Evolutionary conservation across 2,888 invertebrate genomes (phyloP), one percentile per base, ranked within the genome.

Genomic region (Andrena flavipes): DNA sequence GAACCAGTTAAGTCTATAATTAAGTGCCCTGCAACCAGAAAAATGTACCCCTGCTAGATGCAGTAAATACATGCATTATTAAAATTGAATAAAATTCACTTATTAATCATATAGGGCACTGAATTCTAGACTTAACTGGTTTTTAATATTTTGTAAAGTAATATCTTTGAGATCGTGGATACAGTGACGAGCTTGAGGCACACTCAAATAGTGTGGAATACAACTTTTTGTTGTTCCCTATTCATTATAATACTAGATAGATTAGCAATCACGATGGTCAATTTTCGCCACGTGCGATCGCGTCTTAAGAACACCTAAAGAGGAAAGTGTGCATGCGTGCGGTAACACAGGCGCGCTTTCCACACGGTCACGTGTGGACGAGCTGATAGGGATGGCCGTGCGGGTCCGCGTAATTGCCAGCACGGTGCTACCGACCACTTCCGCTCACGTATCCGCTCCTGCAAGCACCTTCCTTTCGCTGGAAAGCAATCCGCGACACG

Each of bases 371-470:
- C 85, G 85, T 83, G 84, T 81, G 82, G 81, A 68, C 76, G 87
- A 87, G 80, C 84, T 88, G 87, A 89, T 89, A 87, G 89, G 86
- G 86, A 87, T 87, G 82, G 84, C 83, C 83, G 87, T 87, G 88
- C 87, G 88, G 89, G 88, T 82, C 79, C 87, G 85, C 82, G 87
- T 91, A 92, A 92, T 92, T 92, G 92, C 90, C 88, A 87, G 88
- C 91, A 88, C 89, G 87, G 88, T 88, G 90, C 89, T 90, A 91
- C 88, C 91, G 90, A 92, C 92, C 93, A 91, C 93, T 93, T 93
- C 93, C 93, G 91, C 90, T 91, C 88, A 86, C 91, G 91, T 92
- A 92, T 91, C 92, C 93, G 92, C 89, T 91, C 88, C 90, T 90
- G 88, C 90, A 85, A 89, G 87, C 90, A 91, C 91, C 91, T 91